Evolutionary conservation across 1,140 invertebrate genomes (phyloP), one percentile per base, ranked within the genome.

Genomic region (Sogatella furcifera): DNA sequence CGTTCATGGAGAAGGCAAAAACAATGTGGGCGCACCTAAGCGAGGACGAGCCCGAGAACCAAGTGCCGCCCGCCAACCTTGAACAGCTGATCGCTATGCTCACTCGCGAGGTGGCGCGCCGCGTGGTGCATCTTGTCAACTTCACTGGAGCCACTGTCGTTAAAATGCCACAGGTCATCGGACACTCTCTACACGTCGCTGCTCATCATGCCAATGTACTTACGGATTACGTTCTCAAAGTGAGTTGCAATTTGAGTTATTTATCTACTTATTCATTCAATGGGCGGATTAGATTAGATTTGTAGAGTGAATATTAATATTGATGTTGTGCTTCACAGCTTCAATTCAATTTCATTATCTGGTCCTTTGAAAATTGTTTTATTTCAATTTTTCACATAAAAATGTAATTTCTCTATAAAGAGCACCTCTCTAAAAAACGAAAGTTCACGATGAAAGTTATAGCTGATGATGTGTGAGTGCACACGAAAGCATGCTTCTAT

Each of bases 1-100:
- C 83, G 38, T 87, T 88, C n/a, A 76, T 81, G 67, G 73, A 83
- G 67, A 88, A 88, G 68, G 83, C 84, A 2, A 83, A 81, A 62
- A 82, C 84, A 62, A 68, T 89, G 8, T 90, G 86, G 83, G 68
- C 69, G 0, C 77, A 79, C 10, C 72, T 91, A 31, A 89, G 86
- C 65, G 72, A 82, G 60, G 81, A 87, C 17, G 88, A 91, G 67
- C 88, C 88, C 0, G 88, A 89, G 71, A 90, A 90, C 73, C 88
- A 90, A 72, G 83, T 85, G 1, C 78, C 86, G 52, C 88, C 88
- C 0, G 76, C 79, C 52, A 89, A 84, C 1, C 67, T 90, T 8
- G 88, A 90, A 67, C 83, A 90, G 68, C 70, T 90, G 34, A 74
- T 89, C 41, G 84, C 88, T 9, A 70, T 91, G 42, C 68, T 90